phyloP scores from a whole-genome alignment of 2,797 vertebrate genomes.

The Acrocephalus scirpaceus region DNA sequence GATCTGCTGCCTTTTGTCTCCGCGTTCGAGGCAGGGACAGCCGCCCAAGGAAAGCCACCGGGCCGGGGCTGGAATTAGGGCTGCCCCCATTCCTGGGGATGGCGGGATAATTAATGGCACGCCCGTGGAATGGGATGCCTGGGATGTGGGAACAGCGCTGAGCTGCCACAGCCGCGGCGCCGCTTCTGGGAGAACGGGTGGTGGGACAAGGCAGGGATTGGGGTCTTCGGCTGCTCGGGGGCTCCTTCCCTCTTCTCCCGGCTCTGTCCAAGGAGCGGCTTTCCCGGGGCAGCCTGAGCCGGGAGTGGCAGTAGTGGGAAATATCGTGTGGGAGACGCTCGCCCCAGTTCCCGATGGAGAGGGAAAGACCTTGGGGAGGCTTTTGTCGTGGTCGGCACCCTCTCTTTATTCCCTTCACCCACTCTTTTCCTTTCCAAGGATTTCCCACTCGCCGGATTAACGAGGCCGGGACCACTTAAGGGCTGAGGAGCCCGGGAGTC shows the following conservation, averaged over 20 bases:
- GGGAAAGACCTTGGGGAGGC: neutral
- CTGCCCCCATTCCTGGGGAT: neutral
- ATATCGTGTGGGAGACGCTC: neutral
- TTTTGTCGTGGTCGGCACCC: neutral
- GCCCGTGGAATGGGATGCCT: neutral
- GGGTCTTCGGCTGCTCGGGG: accelerated
- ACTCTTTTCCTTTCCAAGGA: neutral
- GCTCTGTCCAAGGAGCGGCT: accelerated
- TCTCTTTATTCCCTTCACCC: neutral
- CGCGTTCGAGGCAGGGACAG: neutral
- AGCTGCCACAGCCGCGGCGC: neutral
- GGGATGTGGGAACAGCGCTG: neutral
- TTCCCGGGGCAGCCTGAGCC: accelerated
- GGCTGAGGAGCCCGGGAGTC: neutral
- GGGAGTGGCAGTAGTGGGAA: neutral
- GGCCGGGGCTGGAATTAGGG: neutral
- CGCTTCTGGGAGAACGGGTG: neutral
- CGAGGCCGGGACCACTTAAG: neutral
- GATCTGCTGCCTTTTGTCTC: neutral
- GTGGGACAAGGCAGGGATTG: neutral
- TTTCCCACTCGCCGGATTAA: neutral
- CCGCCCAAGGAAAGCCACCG: neutral
- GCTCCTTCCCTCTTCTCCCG: neutral
- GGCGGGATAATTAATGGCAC: neutral
- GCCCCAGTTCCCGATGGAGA: neutral